Conservation (phyloP, 2,113 vertebrate species). For the Acrocephalus kingi region DNA sequence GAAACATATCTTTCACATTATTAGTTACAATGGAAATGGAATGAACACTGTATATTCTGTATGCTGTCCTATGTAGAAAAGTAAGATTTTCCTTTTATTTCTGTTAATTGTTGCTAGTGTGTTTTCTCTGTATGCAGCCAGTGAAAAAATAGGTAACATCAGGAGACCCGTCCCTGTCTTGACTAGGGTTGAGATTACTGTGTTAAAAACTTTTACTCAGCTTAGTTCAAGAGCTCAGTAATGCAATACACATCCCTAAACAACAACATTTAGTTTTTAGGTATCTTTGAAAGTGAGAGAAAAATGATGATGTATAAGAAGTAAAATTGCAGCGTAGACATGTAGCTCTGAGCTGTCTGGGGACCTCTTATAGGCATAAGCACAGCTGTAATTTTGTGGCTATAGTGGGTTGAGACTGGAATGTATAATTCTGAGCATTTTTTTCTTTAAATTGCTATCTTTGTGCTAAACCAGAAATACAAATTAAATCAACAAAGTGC, state of each 20-base stretch:
- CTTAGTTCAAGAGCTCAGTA: background rate
- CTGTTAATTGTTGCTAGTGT: background rate
- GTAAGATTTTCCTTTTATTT: background rate
- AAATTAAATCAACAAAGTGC: background rate
- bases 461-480: background rate
- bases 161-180: background rate
- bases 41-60: background rate
- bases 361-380: background rate
- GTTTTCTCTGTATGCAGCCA: background rate
- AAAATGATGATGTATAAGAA: background rate
- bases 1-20: background rate
- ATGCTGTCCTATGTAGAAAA: background rate
- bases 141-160: background rate
- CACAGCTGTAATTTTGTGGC: slow-evolving; percentile 38
- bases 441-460: background rate
- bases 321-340: background rate
- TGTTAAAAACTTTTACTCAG: background rate
- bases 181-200: background rate
- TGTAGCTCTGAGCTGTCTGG: background rate
- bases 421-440: slow-evolving; percentile 4
- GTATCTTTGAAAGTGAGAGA: background rate
- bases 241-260: background rate
- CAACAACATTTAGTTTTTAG: background rate
- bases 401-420: background rate
- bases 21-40: background rate